A percentile compares a stretch with the other conserved stretches of the same genome.
Evolutionary conservation across 2,888 invertebrate species (phyloP).

Genomic region (Colletes collaris): DNA sequence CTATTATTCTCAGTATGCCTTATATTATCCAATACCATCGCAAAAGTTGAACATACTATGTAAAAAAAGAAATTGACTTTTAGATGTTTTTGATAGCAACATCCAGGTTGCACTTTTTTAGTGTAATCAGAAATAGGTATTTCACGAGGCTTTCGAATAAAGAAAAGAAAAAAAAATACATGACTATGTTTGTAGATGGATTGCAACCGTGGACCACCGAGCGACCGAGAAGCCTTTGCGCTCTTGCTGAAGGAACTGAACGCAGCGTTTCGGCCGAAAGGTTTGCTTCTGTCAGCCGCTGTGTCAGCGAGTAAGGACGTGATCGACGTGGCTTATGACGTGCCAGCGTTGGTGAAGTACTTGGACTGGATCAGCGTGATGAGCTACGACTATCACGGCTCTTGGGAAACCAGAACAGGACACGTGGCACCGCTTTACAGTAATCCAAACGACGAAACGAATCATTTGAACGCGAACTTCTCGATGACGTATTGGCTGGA

Average conservation of each 20-base stretch:
- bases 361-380: conserved; percentile 96
- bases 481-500: conserved; percentile 95
- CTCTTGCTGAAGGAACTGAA: conserved; percentile 89
- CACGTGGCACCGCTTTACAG: conserved; percentile 93
- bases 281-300: conserved; percentile 90
- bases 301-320: conserved; percentile 94
- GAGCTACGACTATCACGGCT: conserved; percentile 96
- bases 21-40: too few relatives aligned
- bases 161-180: too few relatives aligned
- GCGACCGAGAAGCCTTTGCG: conserved; percentile 92
- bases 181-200: conserved; percentile 86
- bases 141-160: too few relatives aligned
- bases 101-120: too few relatives aligned
- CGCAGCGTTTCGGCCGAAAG: conserved; percentile 87
- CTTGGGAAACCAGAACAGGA: conserved; percentile 95
- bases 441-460: conserved; percentile 91
- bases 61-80: too few relatives aligned
- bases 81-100: too few relatives aligned
- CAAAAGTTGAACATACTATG: too few relatives aligned
- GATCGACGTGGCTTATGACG: conserved; percentile 93
- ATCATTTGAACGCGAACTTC: conserved; percentile 93
- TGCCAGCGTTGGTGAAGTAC: conserved; percentile 88
- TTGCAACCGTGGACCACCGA: conserved; percentile 91
- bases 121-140: too few relatives aligned
- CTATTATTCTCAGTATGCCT: too few relatives aligned